Base-by-base conservation (phyloP, 2,888 invertebrate genomes). In the Synanthedon vespiformis region DNA sequence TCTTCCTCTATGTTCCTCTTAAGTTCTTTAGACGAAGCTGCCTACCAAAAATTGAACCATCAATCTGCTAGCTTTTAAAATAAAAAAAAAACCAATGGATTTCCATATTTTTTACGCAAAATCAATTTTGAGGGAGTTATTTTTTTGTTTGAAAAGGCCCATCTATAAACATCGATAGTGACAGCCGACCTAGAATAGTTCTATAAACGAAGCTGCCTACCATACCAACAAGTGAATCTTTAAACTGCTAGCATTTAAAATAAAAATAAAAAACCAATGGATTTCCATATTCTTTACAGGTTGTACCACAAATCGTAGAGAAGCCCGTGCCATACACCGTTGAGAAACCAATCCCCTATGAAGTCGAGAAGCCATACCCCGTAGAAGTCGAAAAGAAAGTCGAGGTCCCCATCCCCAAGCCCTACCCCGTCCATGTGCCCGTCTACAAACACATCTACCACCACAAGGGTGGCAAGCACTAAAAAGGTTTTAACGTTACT, bases 391-490 rank as follows among this genome's bases (percentile, higher is more conserved):
- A 93, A 59, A 93, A 92, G 81, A 92, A 90, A 69, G 91, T 93
- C 50, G 92, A 91, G 70, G 90, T 93, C 49, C 90, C 91, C 12
- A 89, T 91, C 61, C 90, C 91, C 63, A 92, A 92, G 68, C 92
- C 93, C 5, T 93, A 93, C 78, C 92, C 92, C 54, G 92, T 93
- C 61, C 93, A 93, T 61, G 90, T 91, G 11, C 92, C 92, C 48
- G 91, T 93, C 14, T 93, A 92, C 84, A 93, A 92, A 72, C 93
- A 93, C 75, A 89, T 93, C 62, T 90, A 92, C 82, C 92, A 92
- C 75, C 89, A 90, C 69, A 84, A 86, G 61, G 86, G 88, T 60
- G 81, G 85, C 72, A 85, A 88, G 66, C 88, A 88, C 75, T 88
- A 86, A 82, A 50, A 40, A 27, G 13, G 18, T 40, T 12, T 50